phyloP scores from a whole-genome alignment of 2,888 invertebrate species.

The Diloba caeruleocephala region DNA sequence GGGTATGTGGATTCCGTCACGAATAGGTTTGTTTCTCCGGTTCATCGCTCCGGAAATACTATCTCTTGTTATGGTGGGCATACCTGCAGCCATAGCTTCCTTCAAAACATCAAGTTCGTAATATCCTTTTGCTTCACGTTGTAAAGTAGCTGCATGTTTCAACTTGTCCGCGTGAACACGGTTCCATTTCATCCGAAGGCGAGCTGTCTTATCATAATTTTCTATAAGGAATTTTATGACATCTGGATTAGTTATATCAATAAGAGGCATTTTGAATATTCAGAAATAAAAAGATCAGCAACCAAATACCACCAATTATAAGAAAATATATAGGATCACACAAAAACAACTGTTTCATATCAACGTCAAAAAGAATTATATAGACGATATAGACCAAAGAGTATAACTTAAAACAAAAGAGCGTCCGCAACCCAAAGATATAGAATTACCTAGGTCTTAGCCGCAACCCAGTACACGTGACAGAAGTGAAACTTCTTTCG shows the following conservation, averaged over 20 bases:
- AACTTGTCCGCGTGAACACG: slow-evolving; percentile 53
- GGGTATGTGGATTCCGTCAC: slow-evolving; percentile 57
- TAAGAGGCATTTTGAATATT: slow-evolving; percentile 59
- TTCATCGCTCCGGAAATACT: slow-evolving; percentile 52
- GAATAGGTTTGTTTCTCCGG: slow-evolving; percentile 51
- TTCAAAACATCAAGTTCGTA: slow-evolving; percentile 58
- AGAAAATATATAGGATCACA: too few species aligned
- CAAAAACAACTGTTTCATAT: too few species aligned
- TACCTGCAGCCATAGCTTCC: slow-evolving; percentile 54
- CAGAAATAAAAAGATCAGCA: slow-evolving; percentile 2
- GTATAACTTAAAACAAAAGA: too few species aligned
- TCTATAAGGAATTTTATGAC: slow-evolving; percentile 68
- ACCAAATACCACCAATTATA: neutral
- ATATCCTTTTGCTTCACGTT: slow-evolving; percentile 60
- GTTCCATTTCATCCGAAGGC: slow-evolving; percentile 70
- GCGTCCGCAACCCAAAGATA: too few species aligned
- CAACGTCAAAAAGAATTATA: too few species aligned
- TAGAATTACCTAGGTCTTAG: too few species aligned
- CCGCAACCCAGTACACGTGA: too few species aligned
- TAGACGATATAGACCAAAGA: too few species aligned
- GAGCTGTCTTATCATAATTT: slow-evolving; percentile 65
- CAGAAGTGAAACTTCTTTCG: too few species aligned
- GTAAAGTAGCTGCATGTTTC: slow-evolving; percentile 60
- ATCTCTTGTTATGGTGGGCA: slow-evolving; percentile 61
- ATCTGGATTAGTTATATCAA: slow-evolving; percentile 67